phyloP scores from a whole-genome alignment of 2,797 vertebrate species.

The Discoglossus pictus region DNA sequence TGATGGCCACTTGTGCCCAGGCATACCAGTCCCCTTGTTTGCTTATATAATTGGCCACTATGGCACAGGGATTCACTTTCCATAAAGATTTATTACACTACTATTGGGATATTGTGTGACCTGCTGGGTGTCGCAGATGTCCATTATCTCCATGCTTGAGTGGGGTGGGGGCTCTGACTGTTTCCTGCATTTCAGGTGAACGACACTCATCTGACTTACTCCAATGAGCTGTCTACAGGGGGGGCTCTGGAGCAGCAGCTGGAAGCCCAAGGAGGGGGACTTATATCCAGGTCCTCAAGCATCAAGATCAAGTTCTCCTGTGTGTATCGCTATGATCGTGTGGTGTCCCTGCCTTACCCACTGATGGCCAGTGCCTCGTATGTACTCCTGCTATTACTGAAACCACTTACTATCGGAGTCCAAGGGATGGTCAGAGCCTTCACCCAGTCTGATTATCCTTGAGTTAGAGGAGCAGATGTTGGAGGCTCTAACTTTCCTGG shows the following conservation, averaged over 20 bases:
- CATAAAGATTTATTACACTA: no score
- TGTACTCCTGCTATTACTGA: slow-evolving; percentile 35
- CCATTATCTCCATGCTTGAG: no score
- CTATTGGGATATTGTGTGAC: background rate
- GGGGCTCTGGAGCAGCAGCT: background rate
- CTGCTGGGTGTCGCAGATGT: background rate
- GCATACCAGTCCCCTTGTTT: no score
- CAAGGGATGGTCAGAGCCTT: background rate
- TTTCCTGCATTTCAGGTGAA: slow-evolving; percentile 67
- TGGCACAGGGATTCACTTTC: no score
- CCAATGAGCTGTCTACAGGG: slow-evolving; percentile 28
- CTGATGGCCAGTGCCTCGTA: slow-evolving; percentile 60
- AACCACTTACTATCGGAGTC: no score
- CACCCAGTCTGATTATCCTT: no score
- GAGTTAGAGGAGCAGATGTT: no score
- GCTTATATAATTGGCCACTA: no score
- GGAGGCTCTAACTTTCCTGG: no score
- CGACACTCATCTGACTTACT: slow-evolving; percentile 55
- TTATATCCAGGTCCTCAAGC: slow-evolving; percentile 54
- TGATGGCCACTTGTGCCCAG: no score
- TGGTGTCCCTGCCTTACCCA: slow-evolving; percentile 56
- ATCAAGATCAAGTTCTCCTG: slow-evolving; percentile 60
- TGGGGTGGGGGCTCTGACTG: no score
- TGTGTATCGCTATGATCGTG: slow-evolving; percentile 55
- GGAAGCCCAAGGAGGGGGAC: rapidly evolving